A percentile compares a stretch with the other conserved stretches of the same genome.
These are phyloP conservation scores for Nomada ruficornis DNA, from an alignment of 2,888 invertebrate genomes.

Conservation along the genomic window DNA sequence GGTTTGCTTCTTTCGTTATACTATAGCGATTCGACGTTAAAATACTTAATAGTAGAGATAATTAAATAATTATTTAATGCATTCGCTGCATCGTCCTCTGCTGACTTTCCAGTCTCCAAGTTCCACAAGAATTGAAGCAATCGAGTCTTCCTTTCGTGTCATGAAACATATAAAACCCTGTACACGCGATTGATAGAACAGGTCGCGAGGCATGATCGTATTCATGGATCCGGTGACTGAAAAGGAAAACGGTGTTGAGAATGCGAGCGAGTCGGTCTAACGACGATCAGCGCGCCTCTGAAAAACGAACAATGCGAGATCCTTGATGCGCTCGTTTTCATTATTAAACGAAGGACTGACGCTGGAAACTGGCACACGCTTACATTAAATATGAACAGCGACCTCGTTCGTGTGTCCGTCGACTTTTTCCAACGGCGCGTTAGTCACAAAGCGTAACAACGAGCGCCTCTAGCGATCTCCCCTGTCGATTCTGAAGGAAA, in stretches of 20 bases:
- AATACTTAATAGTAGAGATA: too few species aligned
- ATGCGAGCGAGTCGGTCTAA: slow-evolving; percentile 37
- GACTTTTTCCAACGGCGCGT: slow-evolving; percentile 56
- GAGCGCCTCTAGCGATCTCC: slow-evolving; percentile 51
- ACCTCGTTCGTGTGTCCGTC: slow-evolving; percentile 57
- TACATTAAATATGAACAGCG: slow-evolving; percentile 71
- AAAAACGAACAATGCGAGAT: slow-evolving; percentile 60
- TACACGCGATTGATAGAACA: background rate
- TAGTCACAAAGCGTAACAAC: slow-evolving; percentile 50
- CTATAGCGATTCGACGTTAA: too few species aligned
- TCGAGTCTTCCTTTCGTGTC: too few species aligned
- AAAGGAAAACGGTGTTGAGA: slow-evolving; percentile 42
- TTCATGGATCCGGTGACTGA: background rate
- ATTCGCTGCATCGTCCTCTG: too few species aligned
- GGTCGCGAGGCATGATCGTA: background rate
- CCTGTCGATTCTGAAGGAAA: slow-evolving; percentile 33
- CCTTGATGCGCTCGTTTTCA: slow-evolving; percentile 66
- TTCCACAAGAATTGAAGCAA: too few species aligned
- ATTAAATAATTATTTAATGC: too few species aligned
- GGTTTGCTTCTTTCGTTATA: background rate
- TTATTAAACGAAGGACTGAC: slow-evolving; percentile 70
- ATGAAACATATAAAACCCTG: too few species aligned
- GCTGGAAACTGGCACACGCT: slow-evolving; percentile 68
- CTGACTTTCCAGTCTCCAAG: too few species aligned
- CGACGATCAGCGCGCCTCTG: slow-evolving; percentile 34